A percentile compares a stretch with the other conserved stretches of the same genome.
Evolutionary conservation across 2,888 invertebrate species (phyloP).

Genomic region (Ctena decussata): DNA sequence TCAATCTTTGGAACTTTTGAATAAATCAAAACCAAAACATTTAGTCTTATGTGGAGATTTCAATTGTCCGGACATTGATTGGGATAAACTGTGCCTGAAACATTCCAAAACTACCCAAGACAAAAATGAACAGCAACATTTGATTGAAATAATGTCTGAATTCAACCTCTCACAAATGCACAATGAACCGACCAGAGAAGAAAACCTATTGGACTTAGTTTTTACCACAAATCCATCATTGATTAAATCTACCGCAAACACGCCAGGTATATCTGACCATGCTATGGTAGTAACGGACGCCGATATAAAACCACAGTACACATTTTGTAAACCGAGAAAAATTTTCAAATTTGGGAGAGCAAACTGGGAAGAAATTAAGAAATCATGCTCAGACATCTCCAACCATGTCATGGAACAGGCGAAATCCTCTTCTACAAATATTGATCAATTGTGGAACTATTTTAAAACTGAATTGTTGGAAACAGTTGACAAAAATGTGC

Average conservation of each 20-base stretch:
- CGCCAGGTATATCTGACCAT: constrained; percentile 20
- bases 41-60: constrained; percentile 25
- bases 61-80: constrained; percentile 27
- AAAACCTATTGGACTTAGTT: background rate
- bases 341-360: background rate
- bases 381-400: background rate
- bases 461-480: background rate
- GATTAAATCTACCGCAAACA: constrained; percentile 14
- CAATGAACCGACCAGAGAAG: constrained; percentile 1
- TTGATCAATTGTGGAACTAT: background rate
- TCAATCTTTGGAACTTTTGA: constrained; percentile 12
- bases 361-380: background rate
- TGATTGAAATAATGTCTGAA: background rate
- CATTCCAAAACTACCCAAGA: background rate
- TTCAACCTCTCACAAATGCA: constrained; percentile 22
- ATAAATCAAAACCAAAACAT: constrained; percentile 18
- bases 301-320: constrained; percentile 1
- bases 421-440: background rate
- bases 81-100: constrained; percentile 5
- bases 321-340: background rate
- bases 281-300: constrained; percentile 3
- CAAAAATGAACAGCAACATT: background rate
- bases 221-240: background rate
- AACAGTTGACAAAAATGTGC: background rate
- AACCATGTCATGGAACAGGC: background rate